Evolutionary conservation across 2,113 vertebrate species (phyloP).

Genomic region (Heloderma charlesbogerti): DNA sequence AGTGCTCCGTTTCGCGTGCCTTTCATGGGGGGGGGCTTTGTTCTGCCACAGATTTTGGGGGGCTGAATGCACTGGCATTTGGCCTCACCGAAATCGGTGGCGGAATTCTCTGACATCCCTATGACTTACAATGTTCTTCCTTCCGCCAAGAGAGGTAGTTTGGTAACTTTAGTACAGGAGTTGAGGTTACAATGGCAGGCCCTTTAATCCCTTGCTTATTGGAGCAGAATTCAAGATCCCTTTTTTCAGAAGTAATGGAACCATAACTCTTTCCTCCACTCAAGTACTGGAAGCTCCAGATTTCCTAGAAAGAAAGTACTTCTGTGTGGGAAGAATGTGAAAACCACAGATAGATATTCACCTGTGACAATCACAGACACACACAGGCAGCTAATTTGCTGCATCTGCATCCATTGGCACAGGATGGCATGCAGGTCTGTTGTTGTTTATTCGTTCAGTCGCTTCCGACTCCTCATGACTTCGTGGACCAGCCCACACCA

Average conservation of each 20-base stretch:
- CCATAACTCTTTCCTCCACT: not conserved
- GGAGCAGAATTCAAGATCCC: not conserved
- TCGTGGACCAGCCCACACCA: too few relatives aligned
- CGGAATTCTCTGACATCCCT: too few relatives aligned
- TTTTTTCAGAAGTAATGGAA: not conserved
- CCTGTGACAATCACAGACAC: not conserved
- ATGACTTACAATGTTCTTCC: constrained; percentile 11
- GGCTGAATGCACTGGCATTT: too few relatives aligned
- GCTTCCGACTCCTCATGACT: too few relatives aligned
- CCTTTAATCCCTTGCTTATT: not conserved
- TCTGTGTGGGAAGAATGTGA: not conserved
- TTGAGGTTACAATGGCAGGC: not conserved
- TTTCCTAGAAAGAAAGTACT: not conserved
- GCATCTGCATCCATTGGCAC: not conserved
- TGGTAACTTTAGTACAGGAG: not conserved
- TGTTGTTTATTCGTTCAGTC: too few relatives aligned
- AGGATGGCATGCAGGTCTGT: not conserved
- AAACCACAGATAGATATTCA: not conserved
- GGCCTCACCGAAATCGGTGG: too few relatives aligned
- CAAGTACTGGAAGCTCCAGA: not conserved
- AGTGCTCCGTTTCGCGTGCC: too few relatives aligned
- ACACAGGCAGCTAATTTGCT: not conserved
- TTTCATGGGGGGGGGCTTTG: too few relatives aligned
- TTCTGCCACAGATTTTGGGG: too few relatives aligned
- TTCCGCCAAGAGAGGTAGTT: not conserved